Base-by-base conservation (phyloP, 2,888 invertebrate species). In the Drosophila rubida region DNA sequence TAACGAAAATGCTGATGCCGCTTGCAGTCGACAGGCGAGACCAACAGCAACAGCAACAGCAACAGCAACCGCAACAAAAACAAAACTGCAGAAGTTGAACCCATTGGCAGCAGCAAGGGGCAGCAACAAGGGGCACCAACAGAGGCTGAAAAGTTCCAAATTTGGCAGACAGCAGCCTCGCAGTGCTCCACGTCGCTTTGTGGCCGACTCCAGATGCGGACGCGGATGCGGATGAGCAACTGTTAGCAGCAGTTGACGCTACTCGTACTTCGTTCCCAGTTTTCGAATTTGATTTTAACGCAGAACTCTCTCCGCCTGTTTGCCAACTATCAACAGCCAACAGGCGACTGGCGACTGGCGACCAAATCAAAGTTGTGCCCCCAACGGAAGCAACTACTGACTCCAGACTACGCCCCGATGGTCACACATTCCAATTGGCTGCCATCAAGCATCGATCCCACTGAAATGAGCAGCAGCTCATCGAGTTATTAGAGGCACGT, bases 221-320 rank as follows among this genome's bases (percentile, higher is more conserved):
- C 13, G 35, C 14, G 14, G 22, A 49, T 22, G 32, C 22, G 35
- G 39, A 37, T 46, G 48, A 23, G 51, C 67, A 80, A 69, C 80
- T 66, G 78, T 75, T 75, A 59, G 69, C 64, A 69, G 60, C 72
- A 71, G 72, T 65, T 68, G 75, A 48, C 41, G 44, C 19, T 50
- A 27, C 39, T 54, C 25, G 50, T 23, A 48, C 25, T 30, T 46
- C 55, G 67, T 80, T 83, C 72, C 80, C 71, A 83, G 80, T 83
- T 80, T 69, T 46, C 55, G 67, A 80, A 82, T 83, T 74, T 82
- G 74, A 83, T 82, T 83, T 82, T 69, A 78, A 74, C 80, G 76
- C 78, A 59, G 57, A 44, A 35, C 45, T 54, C 39, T 35, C 54
- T 45, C 57, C 39, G 57, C 45, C 57, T 75, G 69, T 58, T 68